Evolutionary conservation across 2,888 invertebrate species (phyloP).

Genomic region (Torymus texanus): DNA sequence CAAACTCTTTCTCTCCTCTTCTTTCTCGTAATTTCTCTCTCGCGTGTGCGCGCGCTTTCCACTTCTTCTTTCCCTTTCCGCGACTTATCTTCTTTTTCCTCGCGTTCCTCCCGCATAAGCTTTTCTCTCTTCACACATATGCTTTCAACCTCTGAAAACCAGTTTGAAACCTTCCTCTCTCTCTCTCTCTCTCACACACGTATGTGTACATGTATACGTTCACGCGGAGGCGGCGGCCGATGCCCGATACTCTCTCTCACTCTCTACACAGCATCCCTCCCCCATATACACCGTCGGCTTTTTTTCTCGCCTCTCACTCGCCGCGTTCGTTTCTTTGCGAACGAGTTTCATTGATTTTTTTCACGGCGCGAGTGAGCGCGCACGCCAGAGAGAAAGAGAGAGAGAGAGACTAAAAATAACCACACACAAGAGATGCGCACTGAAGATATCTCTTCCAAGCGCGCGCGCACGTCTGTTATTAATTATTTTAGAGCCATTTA

Average conservation of each 20-base stretch:
- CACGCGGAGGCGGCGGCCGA: conserved; percentile 16
- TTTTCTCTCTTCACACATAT: not conserved
- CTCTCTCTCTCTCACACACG: too few relatives aligned
- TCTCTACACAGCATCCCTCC: not conserved
- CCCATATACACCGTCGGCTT: not conserved
- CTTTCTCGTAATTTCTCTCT: too few relatives aligned
- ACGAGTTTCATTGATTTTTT: conserved; percentile 51
- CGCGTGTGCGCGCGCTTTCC: too few relatives aligned
- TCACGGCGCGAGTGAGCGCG: not conserved
- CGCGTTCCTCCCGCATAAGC: conserved; percentile 10
- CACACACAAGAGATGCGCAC: conserved; percentile 4
- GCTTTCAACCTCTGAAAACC: conserved; percentile 28
- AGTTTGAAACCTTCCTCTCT: conserved; percentile 29
- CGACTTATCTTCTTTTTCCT: too few relatives aligned
- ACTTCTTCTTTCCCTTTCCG: too few relatives aligned
- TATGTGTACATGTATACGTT: not conserved
- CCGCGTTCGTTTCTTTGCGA: conserved; percentile 38
- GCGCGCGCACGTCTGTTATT: conserved; percentile 17
- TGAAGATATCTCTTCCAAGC: not conserved
- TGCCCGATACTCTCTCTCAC: conserved; percentile 35
- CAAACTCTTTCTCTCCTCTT: too few relatives aligned
- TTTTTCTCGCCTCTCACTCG: conserved; percentile 27
- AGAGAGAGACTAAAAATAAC: conserved; percentile 41
- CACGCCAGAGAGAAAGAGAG: too few relatives aligned
- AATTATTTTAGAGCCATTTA: conserved; percentile 43